Percentiles rank a stretch among this genome's conserved stretches.
Conservation (phyloP, 2,113 vertebrate species). For the Hydrochoerus hydrochaeris region DNA sequence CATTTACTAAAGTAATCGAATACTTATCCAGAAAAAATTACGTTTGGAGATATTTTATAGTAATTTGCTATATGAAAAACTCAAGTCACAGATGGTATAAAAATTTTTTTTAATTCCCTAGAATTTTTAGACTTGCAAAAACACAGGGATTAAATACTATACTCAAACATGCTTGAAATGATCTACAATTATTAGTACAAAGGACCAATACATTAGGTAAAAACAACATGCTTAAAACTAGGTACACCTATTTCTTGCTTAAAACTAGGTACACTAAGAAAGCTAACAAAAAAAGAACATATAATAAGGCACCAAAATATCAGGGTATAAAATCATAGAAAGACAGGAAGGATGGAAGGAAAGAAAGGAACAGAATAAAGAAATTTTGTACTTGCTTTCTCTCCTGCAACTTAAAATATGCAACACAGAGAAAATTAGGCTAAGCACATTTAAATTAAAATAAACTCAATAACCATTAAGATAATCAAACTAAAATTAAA, state of each 20-base stretch:
- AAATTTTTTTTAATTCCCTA: not conserved
- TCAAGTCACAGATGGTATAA: not conserved
- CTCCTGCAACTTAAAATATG: not conserved
- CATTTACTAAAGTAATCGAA: conserved; percentile 20
- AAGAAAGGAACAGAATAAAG: not conserved
- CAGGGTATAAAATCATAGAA: not conserved
- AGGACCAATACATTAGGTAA: not conserved
- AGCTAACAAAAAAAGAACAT: not conserved
- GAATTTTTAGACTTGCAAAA: not conserved
- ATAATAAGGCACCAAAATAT: not conserved
- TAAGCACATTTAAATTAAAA: not conserved
- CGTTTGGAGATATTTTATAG: not conserved
- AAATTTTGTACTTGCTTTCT: not conserved
- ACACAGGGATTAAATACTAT: not conserved
- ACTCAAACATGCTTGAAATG: not conserved
- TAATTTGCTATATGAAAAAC: not conserved
- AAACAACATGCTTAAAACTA: not conserved
- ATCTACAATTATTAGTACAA: not conserved
- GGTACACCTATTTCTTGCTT: not conserved
- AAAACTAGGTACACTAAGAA: not conserved
- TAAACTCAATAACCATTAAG: not conserved
- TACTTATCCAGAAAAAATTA: not conserved
- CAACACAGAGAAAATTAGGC: not conserved
- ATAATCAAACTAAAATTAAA: not conserved
- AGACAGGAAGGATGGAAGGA: not conserved